Evolutionary conservation across 2,797 vertebrate genomes (phyloP), one percentile per base, ranked within the genome.

Genomic region (Psittacula derbiana): DNA sequence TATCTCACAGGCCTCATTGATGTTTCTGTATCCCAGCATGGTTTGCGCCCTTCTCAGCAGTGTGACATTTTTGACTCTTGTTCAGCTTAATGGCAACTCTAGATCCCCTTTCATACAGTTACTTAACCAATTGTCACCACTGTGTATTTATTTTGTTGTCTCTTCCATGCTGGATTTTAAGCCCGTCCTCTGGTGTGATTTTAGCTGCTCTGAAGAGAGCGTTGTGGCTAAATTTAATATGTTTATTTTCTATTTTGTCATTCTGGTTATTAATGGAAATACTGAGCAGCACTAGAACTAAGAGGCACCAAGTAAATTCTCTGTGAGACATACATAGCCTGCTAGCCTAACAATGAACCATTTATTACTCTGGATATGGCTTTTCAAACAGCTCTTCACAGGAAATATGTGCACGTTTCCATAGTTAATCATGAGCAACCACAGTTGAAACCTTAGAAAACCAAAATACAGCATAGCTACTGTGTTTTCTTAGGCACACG

Each of bases 181-280:
- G 27, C 38, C 20, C 66, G 4, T 76, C 15, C 5, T 85, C 38
- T 5, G 3, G 6, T 57, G 38, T 36, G 33, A 71, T 74, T 83
- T 85, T 60, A 46, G 47, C 49, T 86, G 24, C 38, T 88, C 49
- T 65, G 41, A 44, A 8, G 14, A 75, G 21, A 38, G 41, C 40
- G 5, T 74, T 67, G 21, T 43, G 61, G 53, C 11, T 64, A 53
- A 80, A 90, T 71, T 67, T 47, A 85, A 12, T 52, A 73, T 41
- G 12, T 71, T 87, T 60, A 11, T 15, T 80, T 88, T 88, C 36
- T 83, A 31, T 86, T 78, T 61, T 65, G 61, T 83, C 44, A 53
- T 76, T 86, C 21, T 25, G 30, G 17, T 88, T 92, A 43, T 74
- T 90, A 83, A 91, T 95, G 44, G 73, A 82, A 91, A 71, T 82